These are phyloP conservation scores for Alectoris magna DNA, from an alignment of 2,797 vertebrate genomes.

Conservation along the genomic window DNA sequence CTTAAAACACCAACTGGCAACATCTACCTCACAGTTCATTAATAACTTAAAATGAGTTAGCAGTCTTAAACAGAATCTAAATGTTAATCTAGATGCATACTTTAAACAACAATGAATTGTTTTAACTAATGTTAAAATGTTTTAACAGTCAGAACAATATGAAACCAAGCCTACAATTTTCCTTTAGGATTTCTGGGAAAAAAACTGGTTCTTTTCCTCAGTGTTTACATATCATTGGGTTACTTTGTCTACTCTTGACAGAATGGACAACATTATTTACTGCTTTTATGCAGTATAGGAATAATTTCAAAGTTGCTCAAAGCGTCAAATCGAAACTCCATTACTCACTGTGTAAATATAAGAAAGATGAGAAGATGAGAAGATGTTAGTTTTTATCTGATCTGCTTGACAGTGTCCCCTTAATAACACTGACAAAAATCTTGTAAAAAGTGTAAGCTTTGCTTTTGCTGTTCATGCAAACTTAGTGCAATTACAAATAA, in stretches of 20 bases:
- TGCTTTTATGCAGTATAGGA: background rate
- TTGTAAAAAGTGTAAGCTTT: background rate
- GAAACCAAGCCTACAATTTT: background rate
- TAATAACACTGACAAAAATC: constrained; percentile 32
- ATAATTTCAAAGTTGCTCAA: background rate
- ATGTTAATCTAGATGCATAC: background rate
- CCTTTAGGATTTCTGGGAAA: background rate
- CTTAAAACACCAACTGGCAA: background rate
- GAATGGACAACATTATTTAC: background rate
- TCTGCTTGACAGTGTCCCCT: constrained; percentile 69
- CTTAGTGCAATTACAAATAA: background rate
- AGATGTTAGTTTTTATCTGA: background rate
- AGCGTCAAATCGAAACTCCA: background rate
- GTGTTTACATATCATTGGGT: background rate
- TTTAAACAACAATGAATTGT: background rate
- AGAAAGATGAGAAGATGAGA: background rate
- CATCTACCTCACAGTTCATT: background rate
- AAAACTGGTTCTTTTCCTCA: background rate
- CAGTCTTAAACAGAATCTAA: background rate
- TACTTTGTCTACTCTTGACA: background rate
- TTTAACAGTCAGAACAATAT: constrained; percentile 12
- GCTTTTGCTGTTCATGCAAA: background rate
- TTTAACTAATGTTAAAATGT: background rate
- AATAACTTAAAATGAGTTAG: background rate
- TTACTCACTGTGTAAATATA: background rate